These are phyloP conservation scores for Pangasius sanitwongsei DNA, from an alignment of 2,797 vertebrate species.

Conservation along the genomic window DNA sequence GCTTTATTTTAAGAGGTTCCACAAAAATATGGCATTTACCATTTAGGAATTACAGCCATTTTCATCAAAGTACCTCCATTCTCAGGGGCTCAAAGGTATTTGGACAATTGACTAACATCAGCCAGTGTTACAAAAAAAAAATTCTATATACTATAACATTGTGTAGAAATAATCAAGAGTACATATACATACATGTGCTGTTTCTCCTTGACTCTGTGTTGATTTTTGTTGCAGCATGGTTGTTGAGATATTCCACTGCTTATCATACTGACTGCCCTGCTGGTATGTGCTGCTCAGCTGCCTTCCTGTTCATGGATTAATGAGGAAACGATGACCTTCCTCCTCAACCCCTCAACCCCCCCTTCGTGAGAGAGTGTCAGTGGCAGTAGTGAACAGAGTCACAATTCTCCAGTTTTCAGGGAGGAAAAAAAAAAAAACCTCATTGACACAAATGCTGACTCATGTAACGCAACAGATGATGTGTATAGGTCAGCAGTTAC, in stretches of 20 bases:
- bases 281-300: conserved; percentile 15
- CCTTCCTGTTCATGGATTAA: conserved; percentile 36
- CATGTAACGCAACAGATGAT: not conserved
- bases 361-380: conserved; percentile 6
- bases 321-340: conserved; percentile 23
- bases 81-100: too few relatives aligned
- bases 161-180: not conserved
- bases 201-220: conserved; percentile 53
- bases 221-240: conserved; percentile 34
- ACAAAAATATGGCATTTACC: too few relatives aligned
- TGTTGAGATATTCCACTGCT: conserved; percentile 51
- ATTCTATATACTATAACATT: not conserved
- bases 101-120: too few relatives aligned
- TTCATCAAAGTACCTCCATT: too few relatives aligned
- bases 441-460: not conserved
- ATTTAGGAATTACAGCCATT: too few relatives aligned
- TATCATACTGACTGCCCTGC: conserved; percentile 61
- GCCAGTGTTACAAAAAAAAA: not conserved
- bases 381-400: conserved; percentile 36
- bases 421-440: not conserved
- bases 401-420: conserved; percentile 31
- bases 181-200: conserved; percentile 68
- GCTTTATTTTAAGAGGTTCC: too few relatives aligned
- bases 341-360: not conserved
- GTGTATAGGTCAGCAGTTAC: not conserved